Evolutionary conservation across 1,140 invertebrate species (phyloP).

Genomic region (Adoxophyes honmai): DNA sequence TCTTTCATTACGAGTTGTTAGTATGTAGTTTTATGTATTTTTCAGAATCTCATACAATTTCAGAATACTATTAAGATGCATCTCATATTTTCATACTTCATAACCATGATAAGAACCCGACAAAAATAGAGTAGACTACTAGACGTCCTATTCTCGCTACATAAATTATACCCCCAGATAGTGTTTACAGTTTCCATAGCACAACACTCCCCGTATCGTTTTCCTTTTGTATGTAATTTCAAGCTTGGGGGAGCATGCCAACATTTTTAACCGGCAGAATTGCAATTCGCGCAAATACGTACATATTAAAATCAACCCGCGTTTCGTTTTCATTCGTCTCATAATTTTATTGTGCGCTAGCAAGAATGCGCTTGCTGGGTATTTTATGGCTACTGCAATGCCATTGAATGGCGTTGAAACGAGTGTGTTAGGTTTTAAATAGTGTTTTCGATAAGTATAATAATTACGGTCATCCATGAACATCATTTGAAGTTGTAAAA

Average conservation of each 20-base stretch:
- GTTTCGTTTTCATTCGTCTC: slow-evolving; percentile 15
- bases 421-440: slow-evolving; percentile 30
- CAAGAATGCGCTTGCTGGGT: not conserved
- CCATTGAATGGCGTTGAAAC: slow-evolving; percentile 18
- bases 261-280: slow-evolving; percentile 21
- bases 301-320: slow-evolving; percentile 16
- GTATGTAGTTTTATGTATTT: no score
- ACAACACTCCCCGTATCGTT: slow-evolving; percentile 15
- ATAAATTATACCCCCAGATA: slow-evolving; percentile 13
- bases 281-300: slow-evolving; percentile 15
- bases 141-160: slow-evolving; percentile 1
- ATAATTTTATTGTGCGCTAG: slow-evolving; percentile 14
- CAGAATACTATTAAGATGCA: no score
- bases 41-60: no score
- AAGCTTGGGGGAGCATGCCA: slow-evolving; percentile 30
- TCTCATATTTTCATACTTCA: no score
- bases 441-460: no score
- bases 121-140: no score
- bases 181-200: slow-evolving; percentile 8
- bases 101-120: no score
- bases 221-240: slow-evolving; percentile 37
- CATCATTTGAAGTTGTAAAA: no score
- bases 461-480: no score
- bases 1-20: no score
- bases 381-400: not conserved